Conservation (phyloP, 2,113 vertebrate species). For the Coryphaenoides rupestris region DNA sequence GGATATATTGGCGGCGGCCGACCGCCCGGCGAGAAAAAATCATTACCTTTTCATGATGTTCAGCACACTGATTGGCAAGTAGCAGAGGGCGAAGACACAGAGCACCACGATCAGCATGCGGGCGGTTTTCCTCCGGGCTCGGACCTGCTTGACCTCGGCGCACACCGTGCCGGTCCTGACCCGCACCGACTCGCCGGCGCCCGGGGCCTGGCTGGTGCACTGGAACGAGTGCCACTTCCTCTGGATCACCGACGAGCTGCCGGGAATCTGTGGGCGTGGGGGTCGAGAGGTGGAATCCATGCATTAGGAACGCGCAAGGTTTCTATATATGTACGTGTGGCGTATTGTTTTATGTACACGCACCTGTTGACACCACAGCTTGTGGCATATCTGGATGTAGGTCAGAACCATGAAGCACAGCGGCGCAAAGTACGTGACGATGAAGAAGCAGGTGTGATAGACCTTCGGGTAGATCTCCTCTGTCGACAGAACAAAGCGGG, state of each 20-base stretch:
- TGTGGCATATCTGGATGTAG: constrained; percentile 95
- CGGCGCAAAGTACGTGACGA: constrained; percentile 92
- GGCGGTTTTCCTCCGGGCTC: constrained; percentile 88
- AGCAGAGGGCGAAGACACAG: constrained; percentile 92
- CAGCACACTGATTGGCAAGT: constrained; percentile 94
- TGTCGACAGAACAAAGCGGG: constrained; percentile 63
- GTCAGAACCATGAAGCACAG: constrained; percentile 95
- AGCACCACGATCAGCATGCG: constrained; percentile 96
- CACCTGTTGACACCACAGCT: constrained; percentile 96
- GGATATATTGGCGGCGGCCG: constrained; percentile 2
- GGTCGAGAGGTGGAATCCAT: too few species aligned
- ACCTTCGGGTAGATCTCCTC: constrained; percentile 91
- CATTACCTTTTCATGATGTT: constrained; percentile 94
- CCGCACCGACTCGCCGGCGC: constrained; percentile 71
- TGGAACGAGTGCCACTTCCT: constrained; percentile 87
- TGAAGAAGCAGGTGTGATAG: constrained; percentile 94
- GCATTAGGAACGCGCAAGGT: not conserved
- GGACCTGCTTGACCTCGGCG: constrained; percentile 94
- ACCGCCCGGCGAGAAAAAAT: not conserved
- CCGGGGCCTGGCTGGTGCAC: constrained; percentile 66
- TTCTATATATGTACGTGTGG: not conserved
- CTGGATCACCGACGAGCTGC: constrained; percentile 86
- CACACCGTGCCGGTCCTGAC: constrained; percentile 80
- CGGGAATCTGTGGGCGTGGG: constrained; percentile 83
- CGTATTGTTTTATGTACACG: constrained; percentile 16